Evolutionary conservation across 2,888 invertebrate genomes (phyloP).

Genomic region (Lamproptera curius): DNA sequence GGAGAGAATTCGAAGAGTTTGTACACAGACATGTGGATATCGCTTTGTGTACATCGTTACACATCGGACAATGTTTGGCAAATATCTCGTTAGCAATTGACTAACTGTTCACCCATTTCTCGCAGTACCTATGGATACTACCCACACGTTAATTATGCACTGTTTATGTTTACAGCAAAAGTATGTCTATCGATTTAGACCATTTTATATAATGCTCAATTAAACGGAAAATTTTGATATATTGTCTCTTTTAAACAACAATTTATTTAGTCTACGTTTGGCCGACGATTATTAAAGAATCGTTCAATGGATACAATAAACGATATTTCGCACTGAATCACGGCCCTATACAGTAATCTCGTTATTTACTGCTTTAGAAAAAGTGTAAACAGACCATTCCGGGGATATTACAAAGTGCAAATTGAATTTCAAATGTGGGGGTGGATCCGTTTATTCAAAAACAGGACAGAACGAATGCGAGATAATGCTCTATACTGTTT

Average conservation of each 20-base stretch:
- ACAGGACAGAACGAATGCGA: constrained; percentile 7
- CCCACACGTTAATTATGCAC: background rate
- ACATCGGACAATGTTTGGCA: background rate
- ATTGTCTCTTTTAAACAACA: no score
- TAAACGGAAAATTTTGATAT: no score
- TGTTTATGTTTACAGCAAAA: background rate
- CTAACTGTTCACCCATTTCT: no score
- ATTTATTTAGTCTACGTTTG: no score
- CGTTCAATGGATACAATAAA: background rate
- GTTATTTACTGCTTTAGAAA: background rate
- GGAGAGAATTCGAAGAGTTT: no score
- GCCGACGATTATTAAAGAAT: no score
- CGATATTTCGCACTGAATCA: background rate
- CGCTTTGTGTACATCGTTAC: background rate
- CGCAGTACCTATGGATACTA: background rate
- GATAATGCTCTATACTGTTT: constrained; percentile 11
- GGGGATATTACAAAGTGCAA: constrained; percentile 6
- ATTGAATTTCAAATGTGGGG: constrained; percentile 17
- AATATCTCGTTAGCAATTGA: background rate
- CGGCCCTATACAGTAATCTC: background rate
- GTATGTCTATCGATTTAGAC: no score
- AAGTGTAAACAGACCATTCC: background rate
- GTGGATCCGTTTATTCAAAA: constrained; percentile 3
- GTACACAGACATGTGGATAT: no score
- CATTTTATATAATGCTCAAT: no score